A percentile compares a stretch with the other conserved stretches of the same genome.
phyloP scores from a whole-genome alignment of 2,888 invertebrate species.

The Drosophila helvetica region DNA sequence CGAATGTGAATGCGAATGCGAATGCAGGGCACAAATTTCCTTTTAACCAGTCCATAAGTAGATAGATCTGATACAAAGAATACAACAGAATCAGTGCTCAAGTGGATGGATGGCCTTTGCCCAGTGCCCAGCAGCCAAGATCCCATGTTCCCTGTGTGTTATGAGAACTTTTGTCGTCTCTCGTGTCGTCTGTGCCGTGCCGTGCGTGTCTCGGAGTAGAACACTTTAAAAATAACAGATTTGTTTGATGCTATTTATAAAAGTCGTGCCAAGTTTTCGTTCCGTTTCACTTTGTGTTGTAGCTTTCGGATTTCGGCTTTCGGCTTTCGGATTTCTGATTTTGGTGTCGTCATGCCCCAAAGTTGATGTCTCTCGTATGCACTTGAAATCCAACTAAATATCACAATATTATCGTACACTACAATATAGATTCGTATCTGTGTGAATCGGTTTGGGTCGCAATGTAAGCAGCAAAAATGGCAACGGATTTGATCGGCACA shows the following conservation, averaged over 20 bases:
- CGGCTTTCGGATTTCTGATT: conserved; percentile 13
- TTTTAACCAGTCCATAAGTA: conserved; percentile 13
- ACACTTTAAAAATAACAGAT: conserved; percentile 79
- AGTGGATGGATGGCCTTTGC: conserved; percentile 26
- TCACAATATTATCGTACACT: conserved; percentile 16
- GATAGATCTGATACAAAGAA: conserved; percentile 21
- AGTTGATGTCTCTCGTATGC: conserved; percentile 53
- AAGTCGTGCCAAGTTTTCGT: conserved; percentile 74
- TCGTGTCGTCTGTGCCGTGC: conserved; percentile 26
- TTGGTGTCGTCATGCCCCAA: conserved; percentile 41
- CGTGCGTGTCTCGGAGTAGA: conserved; percentile 54
- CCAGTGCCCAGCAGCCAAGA: conserved; percentile 16
- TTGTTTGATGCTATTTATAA: conserved; percentile 78
- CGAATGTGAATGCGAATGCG: conserved; percentile 32
- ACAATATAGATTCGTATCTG: conserved; percentile 20
- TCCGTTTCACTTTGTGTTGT: conserved; percentile 43
- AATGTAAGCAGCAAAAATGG: conserved; percentile 70
- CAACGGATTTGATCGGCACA: conserved; percentile 70
- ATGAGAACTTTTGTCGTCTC: conserved; percentile 60
- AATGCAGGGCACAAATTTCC: conserved; percentile 3
- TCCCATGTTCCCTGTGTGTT: conserved; percentile 25
- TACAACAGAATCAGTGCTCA: conserved; percentile 7
- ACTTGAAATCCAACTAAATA: conserved; percentile 64
- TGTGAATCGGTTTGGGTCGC: conserved; percentile 33
- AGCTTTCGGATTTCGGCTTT: conserved; percentile 12